Percentiles rank a stretch among this genome's conserved stretches.
Evolutionary conservation across 2,113 vertebrate genomes (phyloP).

Genomic region (Parus major): DNA sequence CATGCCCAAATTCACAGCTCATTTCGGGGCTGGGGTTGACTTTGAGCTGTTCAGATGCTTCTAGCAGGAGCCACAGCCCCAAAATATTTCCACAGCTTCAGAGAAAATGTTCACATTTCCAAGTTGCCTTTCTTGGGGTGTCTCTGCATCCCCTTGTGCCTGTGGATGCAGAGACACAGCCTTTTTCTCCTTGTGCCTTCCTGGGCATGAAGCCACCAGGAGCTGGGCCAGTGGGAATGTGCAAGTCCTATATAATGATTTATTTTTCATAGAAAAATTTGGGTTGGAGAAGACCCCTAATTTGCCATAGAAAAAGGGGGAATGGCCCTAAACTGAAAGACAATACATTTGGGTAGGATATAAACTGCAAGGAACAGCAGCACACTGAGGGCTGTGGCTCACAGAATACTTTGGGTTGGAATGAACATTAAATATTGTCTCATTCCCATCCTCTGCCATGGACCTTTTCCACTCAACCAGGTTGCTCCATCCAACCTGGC

Average conservation of each 20-base stretch:
- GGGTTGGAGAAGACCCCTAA: neutral
- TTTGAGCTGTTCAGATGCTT: neutral
- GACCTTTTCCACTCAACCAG: too few species aligned
- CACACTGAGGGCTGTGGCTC: neutral
- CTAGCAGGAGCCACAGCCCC: neutral
- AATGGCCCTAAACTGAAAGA: neutral
- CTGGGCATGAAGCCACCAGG: neutral
- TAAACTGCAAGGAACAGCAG: neutral
- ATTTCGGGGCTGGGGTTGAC: accelerated
- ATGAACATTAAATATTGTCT: neutral
- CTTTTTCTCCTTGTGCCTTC: neutral
- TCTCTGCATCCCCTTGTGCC: neutral
- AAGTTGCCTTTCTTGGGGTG: accelerated
- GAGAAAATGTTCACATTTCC: accelerated
- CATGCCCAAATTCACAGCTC: neutral
- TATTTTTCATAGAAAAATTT: neutral
- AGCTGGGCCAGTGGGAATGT: neutral
- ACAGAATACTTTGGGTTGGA: neutral
- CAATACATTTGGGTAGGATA: neutral
- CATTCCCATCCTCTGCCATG: neutral
- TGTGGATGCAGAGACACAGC: neutral
- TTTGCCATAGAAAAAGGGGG: neutral
- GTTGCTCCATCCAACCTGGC: neutral
- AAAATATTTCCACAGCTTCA: neutral
- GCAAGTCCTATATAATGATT: neutral